Evolutionary conservation across 2,797 vertebrate genomes (phyloP), one percentile per base, ranked within the genome.

Genomic region (Enteromius anoplus): DNA sequence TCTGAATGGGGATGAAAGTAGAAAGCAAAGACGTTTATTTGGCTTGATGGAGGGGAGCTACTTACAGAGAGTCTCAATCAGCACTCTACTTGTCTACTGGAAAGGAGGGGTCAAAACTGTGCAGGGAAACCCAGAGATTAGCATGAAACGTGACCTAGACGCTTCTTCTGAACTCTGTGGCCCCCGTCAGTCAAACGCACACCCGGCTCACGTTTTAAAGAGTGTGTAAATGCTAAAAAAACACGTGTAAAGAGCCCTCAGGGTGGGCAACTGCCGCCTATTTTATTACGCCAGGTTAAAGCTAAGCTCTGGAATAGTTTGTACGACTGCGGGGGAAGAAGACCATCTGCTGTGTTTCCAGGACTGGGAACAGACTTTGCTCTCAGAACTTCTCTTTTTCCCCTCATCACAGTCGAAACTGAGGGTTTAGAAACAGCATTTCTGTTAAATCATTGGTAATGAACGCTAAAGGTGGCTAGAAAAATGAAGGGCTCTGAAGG

Each of bases 231-330:
- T 82, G 92, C 70, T 86, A 78, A 78, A 71, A 32, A 78, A 76
- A 51, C 91, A 91, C 90, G 88, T 92, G 92, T 89, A 89, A 85
- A 84, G 87, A 86, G 58, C 88, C 92, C 90, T 89, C 62, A 75
- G 90, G 93, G 86, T 90, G 87, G 89, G 88, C 92, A 93, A 93
- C 78, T 78, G 78, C 19, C 51, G 92, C 91, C 92, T 92, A 92
- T 91, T 93, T 94, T 88, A 93, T 94, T 93, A 92, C 90, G 83
- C 91, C 90, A 92, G 89, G 92, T 93, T 93, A 93, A 93, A 93
- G 89, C 92, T 88, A 93, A 93, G 92, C 88, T 92, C 88, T 89
- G 90, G 83, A 83, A 77, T 58, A 77, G 66, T 88, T 86, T 86
- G 85, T 87, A 78, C 47, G 51, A 76, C 88, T 87, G 78, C 62